Percentiles rank a stretch among this genome's conserved stretches.
These are phyloP conservation scores for Drosophila lutescens DNA, from an alignment of 2,888 invertebrate genomes.

Conservation along the genomic window DNA sequence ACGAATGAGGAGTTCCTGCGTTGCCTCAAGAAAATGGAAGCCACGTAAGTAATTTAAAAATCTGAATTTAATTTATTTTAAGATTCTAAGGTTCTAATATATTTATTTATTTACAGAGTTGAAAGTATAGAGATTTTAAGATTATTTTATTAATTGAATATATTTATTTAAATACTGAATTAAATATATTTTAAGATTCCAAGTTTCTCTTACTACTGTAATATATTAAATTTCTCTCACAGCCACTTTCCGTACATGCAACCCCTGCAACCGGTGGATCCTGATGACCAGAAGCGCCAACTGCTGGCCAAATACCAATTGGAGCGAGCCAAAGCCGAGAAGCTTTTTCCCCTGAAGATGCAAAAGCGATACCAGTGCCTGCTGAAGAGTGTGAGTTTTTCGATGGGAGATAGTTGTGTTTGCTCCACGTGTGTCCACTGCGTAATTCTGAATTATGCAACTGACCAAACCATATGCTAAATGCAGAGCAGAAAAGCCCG, in stretches of 20 bases:
- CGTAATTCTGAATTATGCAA: conserved; percentile 62
- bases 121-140: no score
- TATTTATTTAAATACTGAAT: no score
- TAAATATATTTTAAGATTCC: no score
- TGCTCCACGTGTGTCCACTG: conserved; percentile 16
- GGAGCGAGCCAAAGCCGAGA: conserved; percentile 51
- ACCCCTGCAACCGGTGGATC: conserved; percentile 81
- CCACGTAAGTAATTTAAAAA: conserved; percentile 60
- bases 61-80: no score
- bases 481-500: conserved; percentile 12
- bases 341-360: conserved; percentile 76
- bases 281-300: conserved; percentile 79
- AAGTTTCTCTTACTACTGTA: no score
- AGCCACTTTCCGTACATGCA: conserved; percentile 82
- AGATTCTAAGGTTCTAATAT: no score
- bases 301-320: conserved; percentile 69
- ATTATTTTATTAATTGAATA: no score
- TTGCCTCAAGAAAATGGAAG: conserved; percentile 77
- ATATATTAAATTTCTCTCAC: not conserved
- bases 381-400: conserved; percentile 80
- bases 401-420: not conserved
- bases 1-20: conserved; percentile 75
- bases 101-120: no score
- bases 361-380: conserved; percentile 82
- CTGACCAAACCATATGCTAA: conserved; percentile 61